phyloP scores from a whole-genome alignment of 2,797 vertebrate species.

The Eurystomus glaucurus region DNA sequence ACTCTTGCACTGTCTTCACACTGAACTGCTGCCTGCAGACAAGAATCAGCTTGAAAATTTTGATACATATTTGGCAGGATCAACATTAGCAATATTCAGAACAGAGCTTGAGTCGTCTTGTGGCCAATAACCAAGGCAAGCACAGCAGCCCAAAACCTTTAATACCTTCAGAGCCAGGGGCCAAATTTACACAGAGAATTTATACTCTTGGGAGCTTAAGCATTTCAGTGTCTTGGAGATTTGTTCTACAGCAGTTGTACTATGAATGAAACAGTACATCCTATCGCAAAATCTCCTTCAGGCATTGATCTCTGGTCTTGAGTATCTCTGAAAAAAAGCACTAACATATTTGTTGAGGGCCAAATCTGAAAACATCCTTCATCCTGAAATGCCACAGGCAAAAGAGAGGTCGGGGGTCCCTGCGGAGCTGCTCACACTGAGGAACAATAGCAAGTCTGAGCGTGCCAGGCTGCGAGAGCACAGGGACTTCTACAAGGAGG shows the following conservation, averaged over 20 bases:
- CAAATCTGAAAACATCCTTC: background rate
- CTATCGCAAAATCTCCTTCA: background rate
- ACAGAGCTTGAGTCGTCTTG: background rate
- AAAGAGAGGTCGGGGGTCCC: rapidly evolving
- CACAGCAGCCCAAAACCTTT: background rate
- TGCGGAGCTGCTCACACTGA: background rate
- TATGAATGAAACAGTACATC: too few species aligned
- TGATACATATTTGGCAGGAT: background rate
- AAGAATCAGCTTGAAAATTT: background rate
- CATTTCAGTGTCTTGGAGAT: background rate
- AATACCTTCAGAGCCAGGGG: background rate
- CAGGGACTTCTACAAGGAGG: background rate
- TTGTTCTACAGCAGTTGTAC: rapidly evolving
- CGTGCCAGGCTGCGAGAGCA: rapidly evolving
- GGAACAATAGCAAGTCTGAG: background rate
- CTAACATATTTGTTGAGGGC: background rate
- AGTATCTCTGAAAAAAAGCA: background rate
- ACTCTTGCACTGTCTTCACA: background rate
- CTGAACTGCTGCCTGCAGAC: background rate
- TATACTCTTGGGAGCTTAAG: background rate
- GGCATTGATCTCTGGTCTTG: background rate
- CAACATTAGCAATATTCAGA: background rate
- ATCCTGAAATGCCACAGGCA: background rate
- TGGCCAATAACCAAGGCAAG: too few species aligned
- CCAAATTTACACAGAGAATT: background rate